Evolutionary conservation across 2,797 vertebrate species (phyloP), one percentile per base, ranked within the genome.

Genomic region (Salmo trutta): DNA sequence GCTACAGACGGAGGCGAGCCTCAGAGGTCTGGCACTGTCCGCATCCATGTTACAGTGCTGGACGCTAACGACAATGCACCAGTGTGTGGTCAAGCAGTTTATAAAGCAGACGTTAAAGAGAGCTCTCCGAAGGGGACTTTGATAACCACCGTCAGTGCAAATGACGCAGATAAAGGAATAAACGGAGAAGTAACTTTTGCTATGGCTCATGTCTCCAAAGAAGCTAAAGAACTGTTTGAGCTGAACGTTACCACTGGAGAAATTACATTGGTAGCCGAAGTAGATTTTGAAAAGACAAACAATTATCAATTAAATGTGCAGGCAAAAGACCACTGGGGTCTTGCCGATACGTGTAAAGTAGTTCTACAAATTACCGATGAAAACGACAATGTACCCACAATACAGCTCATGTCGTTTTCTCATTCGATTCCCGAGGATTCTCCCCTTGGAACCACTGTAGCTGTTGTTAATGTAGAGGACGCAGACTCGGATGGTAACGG

Each of bases 1-100:
- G 96, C 93, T 7, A 84, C 67, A 10, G 96, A 97, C 36, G 94
- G 94, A 0, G 95, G 96, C 0, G 93, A 93, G 27, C 94, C 95
- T 0, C 86, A 89, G 0, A 90, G 93, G 84, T 93, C 94, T 0
- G 94, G 95, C 0, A 93, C 91, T 0, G 82, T 92, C 65, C 86
- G 87, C 1, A 85, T 97, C 52, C 56, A 89, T 3, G 82, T 97
- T 59, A 86, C 82, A 0, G 94, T 96, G 3, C 1, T 95, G 4
- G 96, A 97, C 8, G 87, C 16, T 0, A 97, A 97, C 2, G 96
- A 97, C 75, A 97, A 97, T 7, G 80, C 91, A 0, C 95, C 96
- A 0, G 78, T 93, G 0, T 97, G 95, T 77, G 89, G 90, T 3
- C 90, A 93, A 56, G 2, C 92, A 0, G 73, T 94, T 3, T 96